phyloP scores from a whole-genome alignment of 2,888 invertebrate species.

The Tinea semifulvella region DNA sequence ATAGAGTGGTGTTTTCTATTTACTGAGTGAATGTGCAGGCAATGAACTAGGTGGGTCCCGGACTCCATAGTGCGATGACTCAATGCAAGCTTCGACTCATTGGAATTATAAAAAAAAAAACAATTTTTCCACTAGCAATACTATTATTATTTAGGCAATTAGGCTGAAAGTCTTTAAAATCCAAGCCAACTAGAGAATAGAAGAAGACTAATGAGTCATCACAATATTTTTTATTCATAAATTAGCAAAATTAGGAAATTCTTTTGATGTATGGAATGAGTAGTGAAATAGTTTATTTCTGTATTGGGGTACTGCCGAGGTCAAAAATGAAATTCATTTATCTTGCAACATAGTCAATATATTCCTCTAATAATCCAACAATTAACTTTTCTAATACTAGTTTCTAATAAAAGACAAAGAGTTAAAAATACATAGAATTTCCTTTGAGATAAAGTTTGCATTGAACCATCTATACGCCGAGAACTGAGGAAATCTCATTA shows the following conservation, averaged over 20 bases:
- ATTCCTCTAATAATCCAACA: constrained; percentile 51
- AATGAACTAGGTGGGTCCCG: constrained; percentile 30
- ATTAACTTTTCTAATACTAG: constrained; percentile 31
- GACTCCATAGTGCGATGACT: constrained; percentile 65
- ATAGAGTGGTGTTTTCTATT: no score
- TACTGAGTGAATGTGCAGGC: neutral
- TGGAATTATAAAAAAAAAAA: no score
- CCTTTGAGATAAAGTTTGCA: constrained; percentile 62
- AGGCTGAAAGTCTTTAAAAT: neutral
- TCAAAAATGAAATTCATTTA: constrained; percentile 49
- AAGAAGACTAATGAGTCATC: constrained; percentile 45
- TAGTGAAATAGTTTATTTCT: constrained; percentile 1
- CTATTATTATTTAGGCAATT: no score
- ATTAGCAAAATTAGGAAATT: no score
- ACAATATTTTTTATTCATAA: constrained; percentile 53
- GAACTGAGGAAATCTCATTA: neutral
- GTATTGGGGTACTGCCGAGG: constrained; percentile 6
- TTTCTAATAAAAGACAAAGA: neutral
- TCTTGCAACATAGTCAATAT: constrained; percentile 61
- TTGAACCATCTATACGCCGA: constrained; percentile 45
- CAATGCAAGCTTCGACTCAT: constrained; percentile 65
- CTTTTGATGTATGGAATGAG: constrained; percentile 9
- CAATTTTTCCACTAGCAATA: no score
- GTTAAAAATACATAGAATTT: constrained; percentile 27
- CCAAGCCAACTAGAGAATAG: neutral